These are phyloP conservation scores for Phengaris alcon DNA, from an alignment of 2,888 invertebrate genomes.

Conservation along the genomic window DNA sequence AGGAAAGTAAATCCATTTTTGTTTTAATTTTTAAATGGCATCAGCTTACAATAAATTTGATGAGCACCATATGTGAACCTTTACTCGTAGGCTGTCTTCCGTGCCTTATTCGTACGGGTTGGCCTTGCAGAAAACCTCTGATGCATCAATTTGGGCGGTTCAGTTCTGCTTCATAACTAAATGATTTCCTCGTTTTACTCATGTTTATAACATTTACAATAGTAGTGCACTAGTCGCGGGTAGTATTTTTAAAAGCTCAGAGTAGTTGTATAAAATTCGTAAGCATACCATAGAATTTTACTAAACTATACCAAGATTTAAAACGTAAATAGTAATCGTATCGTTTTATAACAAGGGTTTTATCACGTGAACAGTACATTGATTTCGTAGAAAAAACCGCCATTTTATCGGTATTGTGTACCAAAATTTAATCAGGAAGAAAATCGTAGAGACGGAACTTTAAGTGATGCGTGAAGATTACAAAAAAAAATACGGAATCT, in stretches of 20 bases:
- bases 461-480: constrained; percentile 58
- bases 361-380: not conserved
- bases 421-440: constrained; percentile 58
- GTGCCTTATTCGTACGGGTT: constrained; percentile 44
- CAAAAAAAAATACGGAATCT: constrained; percentile 62
- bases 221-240: not conserved
- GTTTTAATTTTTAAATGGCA: not conserved
- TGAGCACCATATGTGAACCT: not conserved
- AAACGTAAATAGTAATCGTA: not conserved
- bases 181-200: constrained; percentile 21
- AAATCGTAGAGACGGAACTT: constrained; percentile 55
- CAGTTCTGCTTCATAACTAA: not conserved
- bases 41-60: not conserved
- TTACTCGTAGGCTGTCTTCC: constrained; percentile 49
- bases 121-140: constrained; percentile 46
- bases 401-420: constrained; percentile 49
- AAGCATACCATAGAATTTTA: not conserved
- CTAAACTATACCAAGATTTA: not conserved
- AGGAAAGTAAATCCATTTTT: not conserved
- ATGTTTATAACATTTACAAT: constrained; percentile 6
- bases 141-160: constrained; percentile 34
- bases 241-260: not conserved
- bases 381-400: constrained; percentile 32
- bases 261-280: not conserved
- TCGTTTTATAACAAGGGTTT: not conserved